These are phyloP conservation scores for Etheostoma nigrum DNA, from an alignment of 2,797 vertebrate species.

Conservation along the genomic window DNA sequence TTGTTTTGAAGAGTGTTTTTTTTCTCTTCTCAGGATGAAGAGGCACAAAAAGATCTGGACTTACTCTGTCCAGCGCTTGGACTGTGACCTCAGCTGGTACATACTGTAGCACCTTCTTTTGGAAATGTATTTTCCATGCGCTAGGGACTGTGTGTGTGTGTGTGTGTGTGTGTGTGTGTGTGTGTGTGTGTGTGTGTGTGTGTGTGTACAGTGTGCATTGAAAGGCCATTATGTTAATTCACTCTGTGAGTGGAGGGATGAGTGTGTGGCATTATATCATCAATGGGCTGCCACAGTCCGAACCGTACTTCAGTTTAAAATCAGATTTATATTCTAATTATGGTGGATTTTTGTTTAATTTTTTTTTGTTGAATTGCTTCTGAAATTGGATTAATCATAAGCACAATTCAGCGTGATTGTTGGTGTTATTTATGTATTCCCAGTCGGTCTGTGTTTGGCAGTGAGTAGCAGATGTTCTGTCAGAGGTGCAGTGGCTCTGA, in stretches of 20 bases:
- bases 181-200: conserved; percentile 7
- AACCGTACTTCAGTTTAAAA: conserved; percentile 36
- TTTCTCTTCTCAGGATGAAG: conserved; percentile 78
- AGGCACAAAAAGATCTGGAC: conserved; percentile 86
- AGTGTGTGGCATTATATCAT: conserved; percentile 12
- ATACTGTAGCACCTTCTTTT: neutral
- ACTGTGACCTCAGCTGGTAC: conserved; percentile 57
- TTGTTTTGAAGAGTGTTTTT: neutral
- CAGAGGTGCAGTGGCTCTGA: conserved; percentile 7
- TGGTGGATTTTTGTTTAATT: neutral
- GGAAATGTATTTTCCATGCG: conserved; percentile 11
- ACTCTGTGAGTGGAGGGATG: conserved; percentile 74
- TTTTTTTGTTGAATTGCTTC: neutral
- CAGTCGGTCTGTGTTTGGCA: neutral
- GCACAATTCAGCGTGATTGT: neutral
- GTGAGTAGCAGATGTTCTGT: conserved; percentile 11
- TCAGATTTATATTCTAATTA: conserved; percentile 11
- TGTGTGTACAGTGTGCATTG: conserved; percentile 14
- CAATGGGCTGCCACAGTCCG: conserved; percentile 11
- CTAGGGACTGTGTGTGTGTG: neutral
- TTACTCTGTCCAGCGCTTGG: conserved; percentile 73
- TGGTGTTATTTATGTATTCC: neutral
- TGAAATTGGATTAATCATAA: neutral
- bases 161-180: conserved; percentile 6
- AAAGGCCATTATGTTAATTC: conserved; percentile 51